Evolutionary conservation across 2,113 vertebrate genomes (phyloP), one percentile per base, ranked within the genome.

Genomic region (Lathamus discolor): DNA sequence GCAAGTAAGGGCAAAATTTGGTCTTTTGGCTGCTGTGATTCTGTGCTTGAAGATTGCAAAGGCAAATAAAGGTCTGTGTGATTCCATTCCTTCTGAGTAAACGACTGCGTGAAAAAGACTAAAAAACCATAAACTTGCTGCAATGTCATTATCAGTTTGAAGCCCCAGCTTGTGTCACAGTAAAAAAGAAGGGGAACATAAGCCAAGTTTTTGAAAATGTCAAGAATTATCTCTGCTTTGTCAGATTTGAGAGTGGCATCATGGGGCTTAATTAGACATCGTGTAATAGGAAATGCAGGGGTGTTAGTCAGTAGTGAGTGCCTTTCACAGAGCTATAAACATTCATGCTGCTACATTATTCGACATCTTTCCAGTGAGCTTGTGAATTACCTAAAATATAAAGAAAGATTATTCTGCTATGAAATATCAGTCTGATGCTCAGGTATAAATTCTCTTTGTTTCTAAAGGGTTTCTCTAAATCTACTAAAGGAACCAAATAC

Each of bases 261-360:
- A 95, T 96, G 97, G 96, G 97, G 92, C 95, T 97, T 97, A 97
- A 97, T 98, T 97, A 97, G 96, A 97, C 95, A 96, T 96, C 35
- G 31, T 95, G 95, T 95, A 97, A 91, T 90, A 95, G 95, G 97
- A 96, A 97, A 98, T 96, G 74, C 95, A 88, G 90, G 88, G 93
- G 92, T 96, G 96, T 97, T 96, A 97, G 94, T 77, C 93, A 93
- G 90, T 82, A 96, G 95, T 68, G 77, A 97, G 89, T 85, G 95
- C 96, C 94, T 96, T 97, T 97, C 96, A 93, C 92, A 97, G 93
- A 96, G 90, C 79, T 79, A 69, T 95, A 98, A 98, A 97, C 96
- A 97, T 95, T 97, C 97, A 93, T 91, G 95, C 95, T 96, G 95
- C 77, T 96, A 79, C 83, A 88, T 82, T 91, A 96, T 90, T 78